Conservation (phyloP, 2,113 vertebrate species). For the Grammomys dolichurus region DNA sequence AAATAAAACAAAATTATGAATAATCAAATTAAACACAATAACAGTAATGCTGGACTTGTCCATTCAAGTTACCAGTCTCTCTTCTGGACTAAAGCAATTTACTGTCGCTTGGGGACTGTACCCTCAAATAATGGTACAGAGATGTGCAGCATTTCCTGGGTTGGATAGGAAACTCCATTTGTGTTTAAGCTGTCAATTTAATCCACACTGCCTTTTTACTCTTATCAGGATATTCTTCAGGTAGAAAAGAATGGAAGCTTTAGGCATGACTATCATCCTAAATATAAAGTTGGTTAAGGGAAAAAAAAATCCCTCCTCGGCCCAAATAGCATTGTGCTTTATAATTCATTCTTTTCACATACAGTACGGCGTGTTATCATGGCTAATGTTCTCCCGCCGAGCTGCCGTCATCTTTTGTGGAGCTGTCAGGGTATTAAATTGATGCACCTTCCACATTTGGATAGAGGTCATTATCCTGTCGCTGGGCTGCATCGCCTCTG, state of each 20-base stretch:
- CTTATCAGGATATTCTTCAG: conserved; percentile 75
- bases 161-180: conserved; percentile 66
- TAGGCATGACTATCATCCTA: conserved; percentile 77
- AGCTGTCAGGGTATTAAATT: conserved; percentile 85
- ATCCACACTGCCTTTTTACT: conserved; percentile 50
- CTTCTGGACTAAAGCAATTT: conserved; percentile 73
- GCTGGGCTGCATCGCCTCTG: conserved; percentile 85
- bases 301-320: conserved; percentile 74
- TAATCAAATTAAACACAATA: conserved; percentile 63
- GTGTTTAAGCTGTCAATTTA: conserved; percentile 68
- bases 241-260: conserved; percentile 72
- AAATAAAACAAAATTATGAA: conserved; percentile 63
- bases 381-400: conserved; percentile 88
- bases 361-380: conserved; percentile 82
- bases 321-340: conserved; percentile 84
- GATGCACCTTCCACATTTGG: conserved; percentile 89
- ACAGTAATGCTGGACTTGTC: conserved; percentile 60
- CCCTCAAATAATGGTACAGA: conserved; percentile 53
- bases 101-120: conserved; percentile 62
- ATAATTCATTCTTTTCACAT: conserved; percentile 83
- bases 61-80: conserved; percentile 68
- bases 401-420: conserved; percentile 85
- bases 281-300: conserved; percentile 78
- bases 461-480: conserved; percentile 88
- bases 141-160: neutral